Evolutionary conservation across 2,888 invertebrate species (phyloP).

Genomic region (Drosophila aldrichi): DNA sequence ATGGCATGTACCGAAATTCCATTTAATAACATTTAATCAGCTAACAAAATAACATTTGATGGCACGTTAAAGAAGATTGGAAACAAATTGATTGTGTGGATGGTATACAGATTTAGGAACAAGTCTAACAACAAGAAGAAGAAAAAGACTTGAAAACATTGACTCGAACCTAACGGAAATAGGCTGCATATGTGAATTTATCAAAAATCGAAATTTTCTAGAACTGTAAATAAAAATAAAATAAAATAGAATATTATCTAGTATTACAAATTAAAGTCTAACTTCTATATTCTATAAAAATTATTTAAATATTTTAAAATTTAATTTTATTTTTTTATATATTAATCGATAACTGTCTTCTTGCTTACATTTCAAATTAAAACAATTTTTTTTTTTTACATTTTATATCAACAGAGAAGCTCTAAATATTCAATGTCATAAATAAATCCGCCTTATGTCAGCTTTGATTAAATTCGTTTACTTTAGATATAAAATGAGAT

Average conservation of each 20-base stretch:
- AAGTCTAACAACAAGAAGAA: background rate
- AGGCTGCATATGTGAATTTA: background rate
- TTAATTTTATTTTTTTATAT: no score
- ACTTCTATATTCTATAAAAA: no score
- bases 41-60: constrained; percentile 1
- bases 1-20: constrained; percentile 21
- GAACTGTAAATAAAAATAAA: no score
- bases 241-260: no score
- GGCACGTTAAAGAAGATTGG: constrained; percentile 1
- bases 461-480: constrained; percentile 5
- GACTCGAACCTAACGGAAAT: background rate
- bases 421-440: background rate
- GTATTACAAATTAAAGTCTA: no score
- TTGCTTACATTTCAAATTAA: background rate
- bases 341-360: no score
- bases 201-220: no score
- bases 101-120: background rate
- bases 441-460: constrained; percentile 16
- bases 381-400: background rate
- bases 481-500: constrained; percentile 3
- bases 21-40: constrained; percentile 24
- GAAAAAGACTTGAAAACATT: background rate
- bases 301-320: no score
- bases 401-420: background rate
- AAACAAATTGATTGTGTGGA: background rate